Base-by-base conservation (phyloP, 1,140 invertebrate species). In the Brachionus calyciflorus region DNA sequence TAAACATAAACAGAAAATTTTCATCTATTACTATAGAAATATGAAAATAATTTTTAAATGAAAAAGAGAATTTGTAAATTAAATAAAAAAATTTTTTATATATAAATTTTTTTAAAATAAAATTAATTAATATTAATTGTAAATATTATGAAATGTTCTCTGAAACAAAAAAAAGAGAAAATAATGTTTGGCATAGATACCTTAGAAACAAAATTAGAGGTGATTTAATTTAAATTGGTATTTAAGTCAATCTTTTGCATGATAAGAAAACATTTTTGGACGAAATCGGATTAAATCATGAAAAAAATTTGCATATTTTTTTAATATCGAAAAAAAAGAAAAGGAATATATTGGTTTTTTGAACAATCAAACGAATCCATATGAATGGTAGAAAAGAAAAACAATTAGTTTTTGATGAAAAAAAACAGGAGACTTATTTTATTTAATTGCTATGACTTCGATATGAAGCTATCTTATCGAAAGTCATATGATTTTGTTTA, bases 131-230 rank as follows among this genome's bases (percentile, higher is more conserved):
- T 33, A 60, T 37, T 33, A 60, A 37, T 60, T 60, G 55, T 60
- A 60, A 60, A 60, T 60, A 60, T 70, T 70, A 26, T n/a, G n/a
- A 19, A 68, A 68, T 68, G 44, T 44, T 68, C 40, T 44, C 30
- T 14, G 40, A 68, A 21, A 12, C 12, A 48, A 41, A 26, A 33
- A 44, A 48, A 33, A n/a, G n/a, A n/a, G n/a, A n/a, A n/a, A 51
- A 26, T 51, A 51, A 37, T 37, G 33, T 37, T 37, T 5, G 9
- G 9, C 9, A 51, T 60, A 60, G 41, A 65, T 65, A 44, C 60
- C 60, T 65, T 65, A 41, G 60, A 65, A 65, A 65, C 60, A 65
- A 65, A n/a, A n/a, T n/a, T n/a, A n/a, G n/a, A n/a, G n/a, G n/a
- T n/a, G n/a, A n/a, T n/a, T n/a, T 65, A 17, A 14, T 19, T 17